These are phyloP conservation scores for Leptopilina drosophilae DNA, from an alignment of 2,888 invertebrate genomes.

Conservation along the genomic window DNA sequence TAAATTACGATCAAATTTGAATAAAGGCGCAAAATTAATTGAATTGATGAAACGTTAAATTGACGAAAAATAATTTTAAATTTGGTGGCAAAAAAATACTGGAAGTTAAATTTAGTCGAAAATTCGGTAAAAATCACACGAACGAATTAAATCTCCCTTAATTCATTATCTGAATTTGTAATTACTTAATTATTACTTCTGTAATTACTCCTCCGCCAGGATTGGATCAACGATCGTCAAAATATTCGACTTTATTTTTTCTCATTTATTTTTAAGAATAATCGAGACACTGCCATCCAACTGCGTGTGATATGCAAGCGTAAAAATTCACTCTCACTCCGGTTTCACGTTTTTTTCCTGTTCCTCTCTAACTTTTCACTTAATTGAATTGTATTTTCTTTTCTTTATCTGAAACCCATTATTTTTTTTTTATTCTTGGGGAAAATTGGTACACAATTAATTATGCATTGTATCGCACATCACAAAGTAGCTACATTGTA, in stretches of 20 bases:
- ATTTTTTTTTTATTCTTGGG: not conserved
- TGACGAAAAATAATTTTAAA: too few relatives aligned
- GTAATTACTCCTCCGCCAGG: not conserved
- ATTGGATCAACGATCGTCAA: not conserved
- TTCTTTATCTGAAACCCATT: slow-evolving; percentile 28
- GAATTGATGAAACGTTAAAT: too few relatives aligned
- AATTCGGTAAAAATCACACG: too few relatives aligned
- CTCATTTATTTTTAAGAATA: slow-evolving; percentile 16
- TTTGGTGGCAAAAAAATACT: not conserved
- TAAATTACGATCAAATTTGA: too few relatives aligned
- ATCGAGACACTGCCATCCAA: slow-evolving; percentile 53
- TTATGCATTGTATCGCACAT: slow-evolving; percentile 30
- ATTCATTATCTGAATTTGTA: not conserved
- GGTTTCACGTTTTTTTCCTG: not conserved
- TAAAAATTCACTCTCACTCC: slow-evolving; percentile 45
- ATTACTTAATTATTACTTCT: too few relatives aligned
- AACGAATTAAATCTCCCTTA: not conserved
- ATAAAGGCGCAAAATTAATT: too few relatives aligned
- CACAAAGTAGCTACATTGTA: slow-evolving; percentile 18
- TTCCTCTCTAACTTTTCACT: not conserved
- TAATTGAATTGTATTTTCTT: slow-evolving; percentile 34
- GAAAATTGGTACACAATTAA: slow-evolving; percentile 47
- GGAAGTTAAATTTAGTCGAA: not conserved
- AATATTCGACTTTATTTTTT: not conserved
- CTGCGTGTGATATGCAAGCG: slow-evolving; percentile 58